Evolutionary conservation across 1,140 invertebrate genomes (phyloP).

Genomic region (Trachelipus rathkii): DNA sequence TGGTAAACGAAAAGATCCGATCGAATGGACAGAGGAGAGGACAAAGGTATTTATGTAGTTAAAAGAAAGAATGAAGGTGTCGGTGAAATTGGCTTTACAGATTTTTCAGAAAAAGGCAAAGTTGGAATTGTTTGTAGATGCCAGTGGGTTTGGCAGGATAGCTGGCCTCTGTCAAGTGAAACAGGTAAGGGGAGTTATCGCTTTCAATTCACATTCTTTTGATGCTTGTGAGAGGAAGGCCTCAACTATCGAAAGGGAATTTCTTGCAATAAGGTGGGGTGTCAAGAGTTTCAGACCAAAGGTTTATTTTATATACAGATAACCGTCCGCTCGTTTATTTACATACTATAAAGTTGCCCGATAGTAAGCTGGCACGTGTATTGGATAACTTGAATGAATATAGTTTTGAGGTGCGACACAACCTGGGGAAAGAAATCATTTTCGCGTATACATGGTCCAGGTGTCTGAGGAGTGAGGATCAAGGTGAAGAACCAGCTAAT

Average conservation of each 20-base stretch:
- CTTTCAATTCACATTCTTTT: not conserved
- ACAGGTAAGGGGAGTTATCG: not conserved
- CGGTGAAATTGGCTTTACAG: not conserved
- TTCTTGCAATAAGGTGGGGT: conserved; percentile 1
- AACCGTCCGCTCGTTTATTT: not conserved
- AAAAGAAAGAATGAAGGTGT: not conserved
- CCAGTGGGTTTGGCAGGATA: not conserved
- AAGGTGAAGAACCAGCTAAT: too few species aligned
- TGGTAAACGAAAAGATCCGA: too few species aligned
- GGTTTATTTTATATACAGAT: conserved; percentile 7
- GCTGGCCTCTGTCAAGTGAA: conserved; percentile 16
- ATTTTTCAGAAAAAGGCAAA: not conserved
- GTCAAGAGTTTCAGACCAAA: conserved; percentile 6
- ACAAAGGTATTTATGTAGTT: too few species aligned
- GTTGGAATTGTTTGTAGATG: conserved; percentile 4
- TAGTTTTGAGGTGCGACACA: not conserved
- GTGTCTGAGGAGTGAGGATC: too few species aligned
- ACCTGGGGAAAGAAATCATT: not conserved
- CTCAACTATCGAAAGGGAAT: not conserved
- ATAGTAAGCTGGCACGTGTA: not conserved
- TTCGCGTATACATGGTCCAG: too few species aligned
- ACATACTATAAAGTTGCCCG: not conserved
- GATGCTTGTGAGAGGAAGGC: not conserved
- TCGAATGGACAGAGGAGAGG: too few species aligned
- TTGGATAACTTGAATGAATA: not conserved